These are phyloP conservation scores for Papilio helenus DNA, from an alignment of 1,140 invertebrate genomes.

Conservation along the genomic window DNA sequence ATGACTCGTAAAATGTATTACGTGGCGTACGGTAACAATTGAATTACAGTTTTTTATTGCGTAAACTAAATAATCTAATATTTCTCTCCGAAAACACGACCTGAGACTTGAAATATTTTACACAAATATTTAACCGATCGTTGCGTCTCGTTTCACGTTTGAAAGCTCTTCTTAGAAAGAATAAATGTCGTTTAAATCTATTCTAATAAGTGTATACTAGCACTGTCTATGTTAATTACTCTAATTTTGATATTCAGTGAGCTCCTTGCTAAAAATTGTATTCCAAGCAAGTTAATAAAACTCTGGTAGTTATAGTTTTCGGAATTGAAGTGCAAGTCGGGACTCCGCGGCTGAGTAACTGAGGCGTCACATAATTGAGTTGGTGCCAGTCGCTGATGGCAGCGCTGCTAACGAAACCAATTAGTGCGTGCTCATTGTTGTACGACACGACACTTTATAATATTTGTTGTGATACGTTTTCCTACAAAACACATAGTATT, in stretches of 20 bases:
- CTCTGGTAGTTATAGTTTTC: constrained; percentile 25
- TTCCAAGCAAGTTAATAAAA: constrained; percentile 40
- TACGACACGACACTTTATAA: constrained; percentile 41
- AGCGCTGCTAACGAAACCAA: constrained; percentile 66
- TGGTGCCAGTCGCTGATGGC: constrained; percentile 49
- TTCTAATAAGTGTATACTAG: neutral
- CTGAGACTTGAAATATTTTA: neutral
- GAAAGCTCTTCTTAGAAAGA: neutral
- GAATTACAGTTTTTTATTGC: neutral
- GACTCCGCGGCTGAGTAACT: constrained; percentile 40
- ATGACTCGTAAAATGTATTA: neutral
- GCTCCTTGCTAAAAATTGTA: neutral
- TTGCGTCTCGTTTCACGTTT: neutral
- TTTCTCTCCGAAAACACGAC: too few species aligned
- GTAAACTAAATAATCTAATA: neutral
- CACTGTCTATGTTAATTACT: too few species aligned
- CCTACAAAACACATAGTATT: too few species aligned
- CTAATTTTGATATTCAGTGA: too few species aligned
- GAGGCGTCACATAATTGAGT: constrained; percentile 60
- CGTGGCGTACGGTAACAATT: neutral
- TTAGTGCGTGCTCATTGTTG: constrained; percentile 52
- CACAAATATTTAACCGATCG: neutral
- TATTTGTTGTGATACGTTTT: neutral
- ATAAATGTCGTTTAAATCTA: neutral
- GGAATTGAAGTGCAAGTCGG: constrained; percentile 4